Evolutionary conservation across 2,888 invertebrate species (phyloP), one percentile per base, ranked within the genome.

Genomic region (Orthosia gracilis): DNA sequence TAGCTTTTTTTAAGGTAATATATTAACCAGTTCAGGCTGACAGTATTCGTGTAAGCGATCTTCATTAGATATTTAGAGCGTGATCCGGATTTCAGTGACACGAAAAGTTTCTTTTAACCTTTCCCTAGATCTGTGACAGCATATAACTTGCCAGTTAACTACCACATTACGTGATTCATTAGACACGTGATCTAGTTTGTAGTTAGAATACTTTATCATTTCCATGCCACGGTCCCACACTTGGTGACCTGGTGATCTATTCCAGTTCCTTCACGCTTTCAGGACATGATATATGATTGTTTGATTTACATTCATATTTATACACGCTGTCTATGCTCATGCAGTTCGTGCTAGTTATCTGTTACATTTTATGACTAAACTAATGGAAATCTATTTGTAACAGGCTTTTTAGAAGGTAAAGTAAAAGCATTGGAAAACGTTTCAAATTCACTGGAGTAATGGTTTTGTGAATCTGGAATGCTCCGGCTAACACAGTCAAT

Each of bases 241-340:
- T 67, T 62, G 49, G 71, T 84, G 81, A 78, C 81, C 83, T 72
- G 78, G 57, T 84, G 81, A 57, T 84, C 81, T 81, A n/a, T 71
- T 84, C 78, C 57, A 65, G n/a, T 76, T 75, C 66, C 61, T 54
- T 57, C 83, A 73, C 69, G 73, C 64, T 84, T 81, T 74, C 76
- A 72, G 73, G 78, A 81, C 81, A 81, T 78, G 75, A 83, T 83
- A 21, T 78, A 83, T 78, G 73, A 78, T 76, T 84, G 70, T 83
- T 78, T 77, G 68, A 73, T 77, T 73, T 72, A 69, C 71, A 65
- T 61, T 64, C 70, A 78, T 71, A 71, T 82, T 69, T 66, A 82
- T 59, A 52, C 68, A 64, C 73, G 70, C 66, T 68, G 52, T 67
- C 73, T 63, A 83, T 73, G 45, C 58, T 45, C 62, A 69, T 31